These are phyloP conservation scores for Mesocentrotus franciscanus DNA, from an alignment of 53 echinoderm and acorn worm genomes.

Conservation along the genomic window DNA sequence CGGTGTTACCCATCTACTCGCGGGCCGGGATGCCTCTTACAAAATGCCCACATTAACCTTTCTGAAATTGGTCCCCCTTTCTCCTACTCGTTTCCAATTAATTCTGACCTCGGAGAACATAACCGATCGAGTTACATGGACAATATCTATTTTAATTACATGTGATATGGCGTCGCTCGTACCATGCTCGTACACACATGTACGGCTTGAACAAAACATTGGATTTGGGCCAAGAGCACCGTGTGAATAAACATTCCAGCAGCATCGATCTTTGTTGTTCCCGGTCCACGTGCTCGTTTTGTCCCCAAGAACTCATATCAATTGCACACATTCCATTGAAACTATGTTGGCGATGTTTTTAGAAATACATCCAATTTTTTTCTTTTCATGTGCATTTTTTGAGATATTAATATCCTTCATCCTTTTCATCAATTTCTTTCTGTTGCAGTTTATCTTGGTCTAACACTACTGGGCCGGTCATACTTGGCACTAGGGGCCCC, in stretches of 20 bases:
- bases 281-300: slow-evolving; percentile 52
- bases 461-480: slow-evolving; percentile 59
- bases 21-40: not conserved
- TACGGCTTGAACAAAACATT: slow-evolving; percentile 21
- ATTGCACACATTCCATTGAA: slow-evolving; percentile 12
- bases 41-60: slow-evolving; percentile 24
- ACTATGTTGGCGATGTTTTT: not conserved
- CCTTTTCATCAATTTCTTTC: not conserved
- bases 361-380: not conserved
- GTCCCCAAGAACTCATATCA: not conserved
- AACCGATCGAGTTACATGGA: slow-evolving; percentile 46
- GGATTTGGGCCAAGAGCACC: slow-evolving; percentile 31
- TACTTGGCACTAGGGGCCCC: slow-evolving; percentile 43
- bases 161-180: slow-evolving; percentile 23
- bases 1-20: not conserved
- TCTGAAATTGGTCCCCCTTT: not conserved
- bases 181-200: not conserved
- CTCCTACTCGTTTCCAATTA: slow-evolving; percentile 43
- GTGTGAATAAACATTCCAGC: slow-evolving; percentile 52
- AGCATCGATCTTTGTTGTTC: slow-evolving; percentile 41
- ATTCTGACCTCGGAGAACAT: slow-evolving; percentile 48
- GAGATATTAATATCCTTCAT: not conserved
- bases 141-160: slow-evolving; percentile 18
- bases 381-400: not conserved
- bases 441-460: slow-evolving; percentile 25